Conservation (phyloP, 2,888 invertebrate genomes). For the Phengaris arion region DNA sequence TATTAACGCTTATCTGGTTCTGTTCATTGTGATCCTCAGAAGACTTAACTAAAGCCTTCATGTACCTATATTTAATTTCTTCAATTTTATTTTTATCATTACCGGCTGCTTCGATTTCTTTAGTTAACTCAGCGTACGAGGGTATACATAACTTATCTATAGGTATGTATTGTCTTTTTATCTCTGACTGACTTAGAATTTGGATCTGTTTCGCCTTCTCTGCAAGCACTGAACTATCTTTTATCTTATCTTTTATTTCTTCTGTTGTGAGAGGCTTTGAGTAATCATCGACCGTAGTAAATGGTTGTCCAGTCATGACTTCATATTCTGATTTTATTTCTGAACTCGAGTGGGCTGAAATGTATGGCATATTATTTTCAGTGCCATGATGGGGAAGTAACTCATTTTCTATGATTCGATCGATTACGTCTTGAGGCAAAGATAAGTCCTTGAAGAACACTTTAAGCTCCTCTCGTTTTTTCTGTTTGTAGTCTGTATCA, state of each 20-base stretch:
- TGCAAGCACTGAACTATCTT: constrained; percentile 59
- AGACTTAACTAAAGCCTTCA: constrained; percentile 58
- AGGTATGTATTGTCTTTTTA: constrained; percentile 52
- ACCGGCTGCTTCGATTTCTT: constrained; percentile 55
- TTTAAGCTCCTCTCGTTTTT: constrained; percentile 57
- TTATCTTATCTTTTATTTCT: constrained; percentile 59
- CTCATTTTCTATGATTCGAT: constrained; percentile 66
- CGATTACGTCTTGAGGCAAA: constrained; percentile 54
- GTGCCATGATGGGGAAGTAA: constrained; percentile 49
- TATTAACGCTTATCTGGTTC: constrained; percentile 25
- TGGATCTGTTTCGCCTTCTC: constrained; percentile 72
- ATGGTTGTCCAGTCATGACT: constrained; percentile 72
- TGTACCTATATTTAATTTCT: constrained; percentile 61
- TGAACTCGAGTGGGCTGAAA: constrained; percentile 59
- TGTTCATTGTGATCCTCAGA: constrained; percentile 43
- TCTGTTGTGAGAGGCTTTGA: constrained; percentile 54
- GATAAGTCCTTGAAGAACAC: constrained; percentile 62
- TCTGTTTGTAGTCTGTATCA: constrained; percentile 51
- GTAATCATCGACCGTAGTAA: constrained; percentile 59
- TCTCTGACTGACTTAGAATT: constrained; percentile 51
- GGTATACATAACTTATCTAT: constrained; percentile 57
- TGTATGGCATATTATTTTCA: constrained; percentile 51
- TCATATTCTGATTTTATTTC: constrained; percentile 65
- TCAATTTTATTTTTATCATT: constrained; percentile 54
- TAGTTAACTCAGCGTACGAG: constrained; percentile 48